A percentile compares a stretch with the other conserved stretches of the same genome.
Evolutionary conservation across 2,113 vertebrate genomes (phyloP).

Genomic region (Syrmaticus mikado): DNA sequence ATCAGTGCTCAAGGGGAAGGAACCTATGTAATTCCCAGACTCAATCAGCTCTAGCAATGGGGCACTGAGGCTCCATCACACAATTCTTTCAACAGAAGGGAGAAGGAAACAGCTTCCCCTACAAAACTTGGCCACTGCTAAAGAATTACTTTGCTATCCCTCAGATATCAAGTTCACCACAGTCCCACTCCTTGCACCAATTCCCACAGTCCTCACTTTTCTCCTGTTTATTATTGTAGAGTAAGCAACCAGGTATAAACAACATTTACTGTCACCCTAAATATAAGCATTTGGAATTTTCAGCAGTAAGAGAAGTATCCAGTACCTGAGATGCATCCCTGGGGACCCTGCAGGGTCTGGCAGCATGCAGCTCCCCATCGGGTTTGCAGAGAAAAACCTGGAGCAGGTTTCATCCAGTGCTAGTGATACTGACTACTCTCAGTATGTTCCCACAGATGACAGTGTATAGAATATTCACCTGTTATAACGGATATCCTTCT

Average conservation of each 20-base stretch:
- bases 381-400: neutral
- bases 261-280: neutral
- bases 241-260: neutral
- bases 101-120: neutral
- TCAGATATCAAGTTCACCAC: neutral
- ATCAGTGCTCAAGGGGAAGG: neutral
- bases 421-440: neutral
- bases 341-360: neutral
- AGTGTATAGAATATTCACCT: neutral
- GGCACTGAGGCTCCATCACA: neutral
- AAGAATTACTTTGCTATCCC: neutral
- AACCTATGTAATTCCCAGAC: neutral
- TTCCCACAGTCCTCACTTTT: neutral
- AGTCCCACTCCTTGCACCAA: neutral
- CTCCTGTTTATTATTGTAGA: neutral
- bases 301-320: neutral
- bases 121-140: neutral
- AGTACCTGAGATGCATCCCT: neutral
- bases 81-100: neutral
- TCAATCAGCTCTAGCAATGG: neutral
- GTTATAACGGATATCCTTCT: neutral
- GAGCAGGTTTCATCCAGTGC: neutral
- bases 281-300: neutral
- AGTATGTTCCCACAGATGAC: neutral
- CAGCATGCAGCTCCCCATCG: rapidly evolving